These are phyloP conservation scores for Hedychridium roseum DNA, from an alignment of 2,888 invertebrate species.

Conservation along the genomic window DNA sequence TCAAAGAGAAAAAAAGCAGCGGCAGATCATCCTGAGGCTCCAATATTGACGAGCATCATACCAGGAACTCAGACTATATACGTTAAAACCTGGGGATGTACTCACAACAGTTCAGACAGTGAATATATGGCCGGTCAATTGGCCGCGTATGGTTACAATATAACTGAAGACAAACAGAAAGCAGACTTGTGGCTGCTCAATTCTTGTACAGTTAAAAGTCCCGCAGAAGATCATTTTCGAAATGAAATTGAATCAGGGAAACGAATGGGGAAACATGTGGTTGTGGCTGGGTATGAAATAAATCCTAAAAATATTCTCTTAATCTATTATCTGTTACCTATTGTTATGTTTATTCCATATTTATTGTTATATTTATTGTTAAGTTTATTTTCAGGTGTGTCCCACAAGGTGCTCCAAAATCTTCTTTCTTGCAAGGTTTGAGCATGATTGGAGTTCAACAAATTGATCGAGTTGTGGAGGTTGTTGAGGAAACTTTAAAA, in stretches of 20 bases:
- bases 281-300: conserved; percentile 82
- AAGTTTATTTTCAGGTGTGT: conserved; percentile 72
- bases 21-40: conserved; percentile 33
- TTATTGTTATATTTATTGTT: no score
- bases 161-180: conserved; percentile 79
- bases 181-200: conserved; percentile 97
- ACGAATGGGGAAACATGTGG: conserved; percentile 80
- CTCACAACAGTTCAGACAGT: conserved; percentile 96
- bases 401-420: conserved; percentile 89
- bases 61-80: conserved; percentile 71
- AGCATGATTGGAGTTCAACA: conserved; percentile 98
- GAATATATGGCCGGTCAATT: conserved; percentile 99
- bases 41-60: conserved; percentile 59
- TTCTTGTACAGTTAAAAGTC: conserved; percentile 98
- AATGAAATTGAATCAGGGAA: conserved; percentile 85
- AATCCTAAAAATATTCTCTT: conserved; percentile 1
- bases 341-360: no score
- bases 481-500: conserved; percentile 97
- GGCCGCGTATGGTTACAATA: conserved; percentile 84
- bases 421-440: conserved; percentile 75
- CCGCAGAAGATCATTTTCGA: conserved; percentile 94
- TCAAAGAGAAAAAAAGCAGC: conserved; percentile 61
- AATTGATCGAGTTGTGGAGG: conserved; percentile 96
- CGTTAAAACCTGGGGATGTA: conserved; percentile 97
- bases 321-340: no score